phyloP scores from a whole-genome alignment of 2,888 invertebrate species.

The Pemphredon lugubris region DNA sequence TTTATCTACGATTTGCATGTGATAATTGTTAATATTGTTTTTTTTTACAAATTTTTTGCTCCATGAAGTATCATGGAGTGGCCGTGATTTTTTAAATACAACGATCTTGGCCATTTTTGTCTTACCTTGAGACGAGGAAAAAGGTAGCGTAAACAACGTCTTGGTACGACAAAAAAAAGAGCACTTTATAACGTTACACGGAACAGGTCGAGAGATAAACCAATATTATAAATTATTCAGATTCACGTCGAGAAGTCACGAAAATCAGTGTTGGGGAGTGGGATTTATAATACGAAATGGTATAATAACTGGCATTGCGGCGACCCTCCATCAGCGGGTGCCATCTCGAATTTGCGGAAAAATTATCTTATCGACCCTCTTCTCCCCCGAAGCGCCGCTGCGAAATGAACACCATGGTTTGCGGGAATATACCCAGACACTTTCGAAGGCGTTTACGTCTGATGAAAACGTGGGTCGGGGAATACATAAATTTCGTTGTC shows the following conservation, averaged over 20 bases:
- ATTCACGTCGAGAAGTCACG: constrained; percentile 47
- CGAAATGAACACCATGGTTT: constrained; percentile 22
- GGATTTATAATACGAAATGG: constrained; percentile 50
- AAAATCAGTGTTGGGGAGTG: constrained; percentile 1
- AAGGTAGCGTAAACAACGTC: no score
- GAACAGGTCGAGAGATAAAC: constrained; percentile 52
- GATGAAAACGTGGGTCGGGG: constrained; percentile 4
- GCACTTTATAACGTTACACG: constrained; percentile 36
- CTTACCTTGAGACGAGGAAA: no score
- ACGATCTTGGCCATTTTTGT: no score
- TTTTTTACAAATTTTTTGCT: no score
- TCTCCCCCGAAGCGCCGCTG: constrained; percentile 2
- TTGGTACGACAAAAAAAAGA: background rate
- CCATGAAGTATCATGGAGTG: no score
- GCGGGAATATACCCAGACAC: constrained; percentile 6
- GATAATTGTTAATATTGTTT: no score
- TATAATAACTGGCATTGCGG: constrained; percentile 44
- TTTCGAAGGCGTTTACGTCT: constrained; percentile 15
- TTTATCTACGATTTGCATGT: no score
- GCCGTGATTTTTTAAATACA: no score
- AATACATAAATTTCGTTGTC: constrained; percentile 29
- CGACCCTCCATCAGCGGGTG: constrained; percentile 49
- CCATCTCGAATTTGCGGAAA: constrained; percentile 59
- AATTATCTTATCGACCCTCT: constrained; percentile 26
- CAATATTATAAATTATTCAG: constrained; percentile 64